Evolutionary conservation across 2,888 invertebrate genomes (phyloP), one percentile per base, ranked within the genome.

Genomic region (Sminthurides aquaticus): DNA sequence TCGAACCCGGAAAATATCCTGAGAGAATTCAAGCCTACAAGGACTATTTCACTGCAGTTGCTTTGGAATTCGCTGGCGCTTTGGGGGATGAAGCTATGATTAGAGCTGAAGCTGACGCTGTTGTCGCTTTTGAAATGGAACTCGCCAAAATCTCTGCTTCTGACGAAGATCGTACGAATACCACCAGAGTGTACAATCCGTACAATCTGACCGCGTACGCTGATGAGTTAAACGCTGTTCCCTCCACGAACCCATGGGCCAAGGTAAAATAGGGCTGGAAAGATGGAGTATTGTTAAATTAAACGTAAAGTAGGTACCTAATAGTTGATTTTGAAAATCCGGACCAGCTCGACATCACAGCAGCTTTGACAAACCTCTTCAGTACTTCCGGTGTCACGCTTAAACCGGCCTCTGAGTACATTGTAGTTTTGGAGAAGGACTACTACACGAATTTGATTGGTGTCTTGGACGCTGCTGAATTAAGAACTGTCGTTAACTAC

Each of bases 161-260:
- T 15, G 69, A 69, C 57, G 72, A 72, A 58, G 67, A 66, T 20
- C 57, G 72, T 2, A 65, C 67, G 20, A 67, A 70, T 56, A 67
- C 66, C 27, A 67, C 67, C 20, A 49, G 68, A 26, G 69, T 71
- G 60, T 74, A 72, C 66, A 71, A 74, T 57, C 64, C 64, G 2
- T 66, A 56, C 22, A 49, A 43, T 15, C 58, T 74, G 11, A 59
- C 60, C 11, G 68, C 59, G n/a, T 72, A 64, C 27, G 67, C 68
- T n/a, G 69, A 69, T 28, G 57, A n/a, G n/a, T n/a, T 65, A 2
- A 60, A 64, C 26, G 49, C 29, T 1, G 55, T 3, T 2, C n/a
- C n/a, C n/a, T n/a, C n/a, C n/a, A n/a, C n/a, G n/a, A 55, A 29
- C 34, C 34, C 54, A 26, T 24, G 34, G 5, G 58, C 58, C 2